Conservation (phyloP, 2,113 vertebrate genomes). For the Nothobranchius furzeri region DNA sequence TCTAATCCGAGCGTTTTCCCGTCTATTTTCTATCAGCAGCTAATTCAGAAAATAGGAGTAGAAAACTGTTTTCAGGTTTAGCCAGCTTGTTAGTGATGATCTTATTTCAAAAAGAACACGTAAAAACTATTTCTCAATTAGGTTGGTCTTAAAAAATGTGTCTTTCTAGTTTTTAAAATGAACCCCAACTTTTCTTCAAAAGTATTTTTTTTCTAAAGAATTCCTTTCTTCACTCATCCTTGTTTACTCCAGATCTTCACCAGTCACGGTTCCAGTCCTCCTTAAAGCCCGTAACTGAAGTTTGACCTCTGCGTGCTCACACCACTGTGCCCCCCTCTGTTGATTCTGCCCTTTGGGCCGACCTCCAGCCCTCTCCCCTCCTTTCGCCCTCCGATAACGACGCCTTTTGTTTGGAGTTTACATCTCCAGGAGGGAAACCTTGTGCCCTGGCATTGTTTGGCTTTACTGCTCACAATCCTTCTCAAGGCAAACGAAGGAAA, state of each 20-base stretch:
- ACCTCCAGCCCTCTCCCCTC: conserved; percentile 56
- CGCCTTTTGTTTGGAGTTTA: conserved; percentile 65
- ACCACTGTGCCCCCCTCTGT: conserved; percentile 37
- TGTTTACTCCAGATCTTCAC: neutral
- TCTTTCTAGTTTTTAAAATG: neutral
- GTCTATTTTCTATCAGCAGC: no score
- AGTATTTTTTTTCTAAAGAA: no score
- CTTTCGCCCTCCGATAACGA: conserved; percentile 16
- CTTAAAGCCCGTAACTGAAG: conserved; percentile 4
- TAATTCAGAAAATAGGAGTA: no score
- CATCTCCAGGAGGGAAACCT: conserved; percentile 53
- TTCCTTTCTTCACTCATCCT: no score
- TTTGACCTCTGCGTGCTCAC: conserved; percentile 32
- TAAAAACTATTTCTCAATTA: no score
- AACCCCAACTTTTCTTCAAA: neutral
- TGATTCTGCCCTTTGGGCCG: conserved; percentile 51
- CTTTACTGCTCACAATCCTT: conserved; percentile 47
- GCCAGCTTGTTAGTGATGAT: no score
- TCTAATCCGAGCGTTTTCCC: no score
- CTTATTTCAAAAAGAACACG: no score
- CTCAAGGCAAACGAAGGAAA: conserved; percentile 12
- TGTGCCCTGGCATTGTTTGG: conserved; percentile 49
- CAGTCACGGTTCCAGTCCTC: neutral
- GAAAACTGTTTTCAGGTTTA: no score
- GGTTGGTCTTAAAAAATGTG: no score